phyloP scores from a whole-genome alignment of 2,888 invertebrate genomes.

The Caenorhabditis doughertyi region DNA sequence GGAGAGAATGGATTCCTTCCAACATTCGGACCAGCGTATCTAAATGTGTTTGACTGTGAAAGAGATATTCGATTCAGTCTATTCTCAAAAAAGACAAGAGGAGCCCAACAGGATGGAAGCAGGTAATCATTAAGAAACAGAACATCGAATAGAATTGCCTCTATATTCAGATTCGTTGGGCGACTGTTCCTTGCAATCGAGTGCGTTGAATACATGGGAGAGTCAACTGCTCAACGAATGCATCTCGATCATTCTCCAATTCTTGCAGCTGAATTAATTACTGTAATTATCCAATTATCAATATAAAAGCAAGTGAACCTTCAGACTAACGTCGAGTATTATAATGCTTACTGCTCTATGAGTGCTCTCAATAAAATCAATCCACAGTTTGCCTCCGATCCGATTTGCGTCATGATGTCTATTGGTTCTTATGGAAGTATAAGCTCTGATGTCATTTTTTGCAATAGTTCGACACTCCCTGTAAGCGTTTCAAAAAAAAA shows the following conservation, averaged over 20 bases:
- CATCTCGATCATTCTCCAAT: constrained; percentile 62
- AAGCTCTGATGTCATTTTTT: constrained; percentile 7
- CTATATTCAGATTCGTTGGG: constrained; percentile 68
- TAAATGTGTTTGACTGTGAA: constrained; percentile 78
- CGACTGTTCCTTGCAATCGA: constrained; percentile 72
- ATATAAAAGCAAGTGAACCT: not conserved
- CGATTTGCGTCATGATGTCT: constrained; percentile 69
- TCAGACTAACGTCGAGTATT: constrained; percentile 62
- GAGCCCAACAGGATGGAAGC: constrained; percentile 62
- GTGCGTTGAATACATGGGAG: constrained; percentile 70
- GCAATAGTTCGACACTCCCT: constrained; percentile 68
- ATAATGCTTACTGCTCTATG: constrained; percentile 73
- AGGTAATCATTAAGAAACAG: constrained; percentile 6
- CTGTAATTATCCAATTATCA: constrained; percentile 5
- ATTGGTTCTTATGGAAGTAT: constrained; percentile 66
- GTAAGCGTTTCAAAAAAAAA: too few relatives aligned
- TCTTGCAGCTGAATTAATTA: constrained; percentile 63
- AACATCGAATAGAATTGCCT: not conserved
- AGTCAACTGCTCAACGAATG: constrained; percentile 56
- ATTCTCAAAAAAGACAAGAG: constrained; percentile 50
- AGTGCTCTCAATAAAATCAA: constrained; percentile 77
- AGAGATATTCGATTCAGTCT: constrained; percentile 60
- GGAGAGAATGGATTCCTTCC: constrained; percentile 78
- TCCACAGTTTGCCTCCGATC: constrained; percentile 71
- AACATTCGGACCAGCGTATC: constrained; percentile 75